Base-by-base conservation (phyloP, 1,140 invertebrate species). In the Nautilus pompilius region DNA sequence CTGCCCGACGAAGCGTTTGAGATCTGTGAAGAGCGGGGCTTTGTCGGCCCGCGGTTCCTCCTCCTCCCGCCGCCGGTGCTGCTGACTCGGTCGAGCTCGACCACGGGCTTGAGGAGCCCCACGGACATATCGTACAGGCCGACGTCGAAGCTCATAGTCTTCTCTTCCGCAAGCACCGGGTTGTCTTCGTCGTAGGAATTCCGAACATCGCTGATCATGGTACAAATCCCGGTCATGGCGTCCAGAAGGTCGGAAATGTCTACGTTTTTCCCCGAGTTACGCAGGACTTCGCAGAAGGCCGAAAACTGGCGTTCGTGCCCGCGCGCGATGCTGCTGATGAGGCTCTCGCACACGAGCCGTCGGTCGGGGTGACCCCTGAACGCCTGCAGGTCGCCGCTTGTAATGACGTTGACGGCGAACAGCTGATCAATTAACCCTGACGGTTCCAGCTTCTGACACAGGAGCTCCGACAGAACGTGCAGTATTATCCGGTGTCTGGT, bases 381-480 rank as follows among this genome's bases (percentile, higher is more conserved):
- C 17, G 68, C 66, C 55, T 71, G 70, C 24, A 73, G 34, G 46
- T 77, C 71, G 41, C 63, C 62, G 20, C 58, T 58, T 28, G 65
- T 65, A 15, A 79, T 62, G 1, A 79, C 65, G 6, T 68, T 57
- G 8, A 65, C 51, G 2, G 60, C 60, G 46, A 68, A 53, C n/a
- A 79, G 58, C 1, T 71, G 63, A 17, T 76, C 68, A 20, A 79
- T 41, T 17, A 79, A 51, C 5, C 68, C 63, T 46, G 66, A 70
- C 4, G 77, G 74, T 51, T 77, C 71, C 2, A 79, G 30, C 20
- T 71, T 67, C 56, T 79, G 77, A 63, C 73, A 72, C 17, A 79
- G 53, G 6, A 79, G 67, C 49, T 77, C 77, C 29, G 62, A 53
- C 13, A 72, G 58, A 66, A 71, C 75, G 62, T 73, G 73, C 45